Evolutionary conservation across 2,888 invertebrate genomes (phyloP), one percentile per base, ranked within the genome.

Genomic region (Synergus japonicus): DNA sequence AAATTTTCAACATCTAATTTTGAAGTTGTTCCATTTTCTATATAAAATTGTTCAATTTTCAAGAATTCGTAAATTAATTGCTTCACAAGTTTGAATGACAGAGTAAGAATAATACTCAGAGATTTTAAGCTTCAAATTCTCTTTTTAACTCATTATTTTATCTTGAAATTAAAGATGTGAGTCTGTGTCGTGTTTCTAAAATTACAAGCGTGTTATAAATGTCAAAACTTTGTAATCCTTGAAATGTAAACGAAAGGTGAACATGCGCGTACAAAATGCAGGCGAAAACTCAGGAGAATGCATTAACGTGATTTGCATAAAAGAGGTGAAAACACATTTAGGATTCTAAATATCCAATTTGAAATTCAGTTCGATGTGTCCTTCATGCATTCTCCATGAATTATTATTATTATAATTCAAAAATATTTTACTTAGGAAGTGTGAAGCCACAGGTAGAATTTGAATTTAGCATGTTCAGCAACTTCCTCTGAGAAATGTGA

Each of bases 391-490:
- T 22, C 37, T n/a, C n/a, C 49, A 37, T 54, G 54, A 73, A 73
- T 73, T 73, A 73, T 73, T 73, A 73, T 73, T 73, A 73, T 54
- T 73, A n/a, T 37, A 73, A 73, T n/a, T 54, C n/a, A 37, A 12
- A n/a, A 73, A 37, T 73, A 73, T 73, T 73, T 73, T 73, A 73
- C 37, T 54, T 54, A 41, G 54, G n/a, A 54, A 37, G 54, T 15
- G 49, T n/a, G 49, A 69, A 69, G 69, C 69, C 46, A 69, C 49
- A 49, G 8, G 49, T 29, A 46, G 29, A 49, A 29, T 73, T 49
- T n/a, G 15, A 46, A 54, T 54, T 73, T 49, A 54, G 15, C 69
- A 29, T 73, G 15, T 9, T 73, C 13, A 46, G 1, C 22, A 49
- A 29, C 2, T 63, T 13, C 12, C 63, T 0, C 63, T 29, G 29